Percentiles rank a stretch among this genome's conserved stretches.
These are phyloP conservation scores for Sylvia borin DNA, from an alignment of 2,797 vertebrate species.

Conservation along the genomic window DNA sequence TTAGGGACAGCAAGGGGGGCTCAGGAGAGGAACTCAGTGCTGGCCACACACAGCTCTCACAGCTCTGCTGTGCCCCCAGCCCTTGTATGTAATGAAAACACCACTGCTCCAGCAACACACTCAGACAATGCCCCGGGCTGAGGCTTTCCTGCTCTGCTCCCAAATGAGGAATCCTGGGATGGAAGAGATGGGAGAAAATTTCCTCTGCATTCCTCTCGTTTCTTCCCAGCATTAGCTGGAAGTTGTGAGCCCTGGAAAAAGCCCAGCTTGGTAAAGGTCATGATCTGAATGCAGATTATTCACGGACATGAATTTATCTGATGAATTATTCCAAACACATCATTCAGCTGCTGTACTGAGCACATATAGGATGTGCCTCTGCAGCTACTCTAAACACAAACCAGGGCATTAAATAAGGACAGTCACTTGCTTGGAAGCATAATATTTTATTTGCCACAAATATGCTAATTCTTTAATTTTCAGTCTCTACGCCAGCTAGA, in stretches of 20 bases:
- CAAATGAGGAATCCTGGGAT: background rate
- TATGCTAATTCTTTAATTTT: constrained; percentile 57
- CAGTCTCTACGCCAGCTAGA: background rate
- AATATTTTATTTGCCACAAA: constrained; percentile 52
- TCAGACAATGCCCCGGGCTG: background rate
- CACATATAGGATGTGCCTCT: background rate
- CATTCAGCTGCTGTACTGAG: background rate
- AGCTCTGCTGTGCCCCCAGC: background rate
- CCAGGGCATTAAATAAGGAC: constrained; percentile 33
- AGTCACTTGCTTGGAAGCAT: constrained; percentile 11
- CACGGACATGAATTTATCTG: constrained; percentile 28
- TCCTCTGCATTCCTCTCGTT: background rate
- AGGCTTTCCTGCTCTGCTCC: background rate
- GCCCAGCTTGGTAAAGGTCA: background rate
- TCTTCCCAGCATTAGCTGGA: background rate
- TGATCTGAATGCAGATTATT: constrained; percentile 52
- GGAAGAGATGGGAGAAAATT: background rate
- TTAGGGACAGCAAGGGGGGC: rapidly evolving
- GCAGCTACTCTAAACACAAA: constrained; percentile 27
- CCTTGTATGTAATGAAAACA: background rate
- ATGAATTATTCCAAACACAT: constrained; percentile 47
- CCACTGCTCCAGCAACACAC: rapidly evolving
- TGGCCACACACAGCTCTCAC: rapidly evolving
- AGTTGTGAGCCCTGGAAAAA: background rate
- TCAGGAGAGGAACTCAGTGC: background rate